These are phyloP conservation scores for Nerophis ophidion DNA, from an alignment of 2,113 vertebrate species.

Conservation along the genomic window DNA sequence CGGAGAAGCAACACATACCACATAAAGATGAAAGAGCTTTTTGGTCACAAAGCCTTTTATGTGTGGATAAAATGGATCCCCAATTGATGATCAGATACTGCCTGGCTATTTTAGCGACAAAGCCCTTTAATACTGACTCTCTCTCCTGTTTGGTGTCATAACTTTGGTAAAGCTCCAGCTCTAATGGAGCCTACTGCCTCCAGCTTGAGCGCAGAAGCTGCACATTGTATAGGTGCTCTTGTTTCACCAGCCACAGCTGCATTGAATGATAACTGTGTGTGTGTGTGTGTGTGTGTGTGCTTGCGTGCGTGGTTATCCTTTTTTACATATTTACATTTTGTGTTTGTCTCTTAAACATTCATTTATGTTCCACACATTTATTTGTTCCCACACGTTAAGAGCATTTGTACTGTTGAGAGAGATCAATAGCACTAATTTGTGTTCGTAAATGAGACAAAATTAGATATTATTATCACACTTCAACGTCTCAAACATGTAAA, in stretches of 20 bases:
- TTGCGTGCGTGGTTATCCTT: neutral
- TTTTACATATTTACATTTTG: no score
- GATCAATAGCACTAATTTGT: no score
- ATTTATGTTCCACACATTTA: no score
- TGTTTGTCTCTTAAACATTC: no score
- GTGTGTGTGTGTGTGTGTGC: neutral
- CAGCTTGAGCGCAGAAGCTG: slow-evolving; percentile 25
- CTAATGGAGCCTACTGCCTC: slow-evolving; percentile 43
- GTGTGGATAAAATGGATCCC: slow-evolving; percentile 28
- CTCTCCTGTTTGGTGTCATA: slow-evolving; percentile 14
- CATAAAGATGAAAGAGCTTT: neutral
- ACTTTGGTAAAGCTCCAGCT: slow-evolving; percentile 36
- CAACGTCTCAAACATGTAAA: no score
- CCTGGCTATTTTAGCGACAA: slow-evolving; percentile 33
- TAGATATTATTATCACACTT: no score
- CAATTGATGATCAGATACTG: slow-evolving; percentile 41
- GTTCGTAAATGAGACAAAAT: no score
- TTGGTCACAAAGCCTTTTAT: neutral
- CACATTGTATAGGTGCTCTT: slow-evolving; percentile 9
- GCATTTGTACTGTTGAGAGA: no score
- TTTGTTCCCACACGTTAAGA: no score
- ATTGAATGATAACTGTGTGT: slow-evolving; percentile 31
- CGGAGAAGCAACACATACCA: neutral
- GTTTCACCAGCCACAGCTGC: slow-evolving; percentile 45
- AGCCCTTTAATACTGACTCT: slow-evolving; percentile 35